Evolutionary conservation across 2,113 vertebrate genomes (phyloP), one percentile per base, ranked within the genome.

Genomic region (Theristicus caerulescens): DNA sequence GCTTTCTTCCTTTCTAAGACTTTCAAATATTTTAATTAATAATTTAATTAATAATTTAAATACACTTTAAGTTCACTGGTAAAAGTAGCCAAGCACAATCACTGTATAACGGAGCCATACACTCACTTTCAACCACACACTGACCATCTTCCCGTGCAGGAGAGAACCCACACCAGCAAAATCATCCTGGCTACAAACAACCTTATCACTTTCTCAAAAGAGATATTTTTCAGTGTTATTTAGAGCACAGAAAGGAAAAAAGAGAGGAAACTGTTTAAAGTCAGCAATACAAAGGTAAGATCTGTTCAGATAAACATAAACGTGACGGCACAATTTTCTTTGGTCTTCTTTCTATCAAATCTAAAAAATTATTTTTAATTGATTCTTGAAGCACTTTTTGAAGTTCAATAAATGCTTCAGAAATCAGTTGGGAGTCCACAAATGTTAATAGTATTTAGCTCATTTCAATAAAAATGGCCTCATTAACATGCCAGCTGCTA

Each of bases 401-500:
- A 98, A 97, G 96, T 96, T 97, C 92, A 96, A 87, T 97, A 96
- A 98, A 96, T 96, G 96, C 81, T 97, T 97, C 94, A 94, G 90
- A 97, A 97, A 97, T 92, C 95, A 98, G 94, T 76, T 96, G 84
- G 91, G 95, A 97, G 96, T 97, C 97, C 91, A 96, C 93, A 96
- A 96, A 97, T 95, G 89, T 84, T 97, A 95, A 97, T 70, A 97
- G 86, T 92, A 95, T 93, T 97, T 97, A 82, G 86, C 82, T 98
- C 88, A 96, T 97, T 97, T 98, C 96, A 96, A 91, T 97, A 94
- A 96, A 98, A 98, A 97, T 97, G 79, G 74, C 82, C 93, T 97
- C 94, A 97, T 98, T 97, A 98, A 96, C 94, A 97, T 94, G 86
- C 97, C 94, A 97, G 92, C 97, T 98, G 94, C 97, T 97, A 85